Conservation (phyloP, 1,140 invertebrate species). For the Hylaeus volcanicus region DNA sequence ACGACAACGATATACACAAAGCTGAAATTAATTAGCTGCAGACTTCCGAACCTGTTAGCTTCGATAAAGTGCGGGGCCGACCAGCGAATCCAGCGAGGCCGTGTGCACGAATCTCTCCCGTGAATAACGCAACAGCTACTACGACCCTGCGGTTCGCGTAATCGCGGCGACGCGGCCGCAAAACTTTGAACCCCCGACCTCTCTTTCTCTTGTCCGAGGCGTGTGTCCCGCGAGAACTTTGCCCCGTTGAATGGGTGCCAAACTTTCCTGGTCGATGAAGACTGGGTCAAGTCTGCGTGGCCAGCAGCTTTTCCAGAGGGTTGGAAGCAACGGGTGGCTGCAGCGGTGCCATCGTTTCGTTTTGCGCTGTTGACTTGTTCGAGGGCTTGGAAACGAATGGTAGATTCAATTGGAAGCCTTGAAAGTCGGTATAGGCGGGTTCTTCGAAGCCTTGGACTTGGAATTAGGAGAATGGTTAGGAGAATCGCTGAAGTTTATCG, state of each 20-base stretch:
- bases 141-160: slow-evolving; percentile 26
- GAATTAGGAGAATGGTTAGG: no score
- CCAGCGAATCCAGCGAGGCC: background rate
- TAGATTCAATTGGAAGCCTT: no score
- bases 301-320: background rate
- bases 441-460: no score
- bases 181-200: slow-evolving; percentile 15
- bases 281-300: slow-evolving; percentile 31
- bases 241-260: background rate
- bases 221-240: slow-evolving; percentile 12
- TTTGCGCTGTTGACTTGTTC: no score
- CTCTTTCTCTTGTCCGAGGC: background rate
- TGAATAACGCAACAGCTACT: slow-evolving; percentile 34
- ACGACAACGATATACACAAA: slow-evolving; percentile 41
- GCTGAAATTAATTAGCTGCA: slow-evolving; percentile 46
- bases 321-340: no score
- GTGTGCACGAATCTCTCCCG: slow-evolving; percentile 20
- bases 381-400: no score
- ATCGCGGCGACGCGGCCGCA: slow-evolving; percentile 21
- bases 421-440: no score
- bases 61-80: slow-evolving; percentile 22
- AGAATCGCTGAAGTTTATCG: no score
- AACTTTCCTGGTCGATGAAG: background rate
- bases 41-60: slow-evolving; percentile 22
- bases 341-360: no score